Percentiles rank a stretch among this genome's conserved stretches.
Conservation (phyloP, 2,888 invertebrate species). For the Apodemia duryi region DNA sequence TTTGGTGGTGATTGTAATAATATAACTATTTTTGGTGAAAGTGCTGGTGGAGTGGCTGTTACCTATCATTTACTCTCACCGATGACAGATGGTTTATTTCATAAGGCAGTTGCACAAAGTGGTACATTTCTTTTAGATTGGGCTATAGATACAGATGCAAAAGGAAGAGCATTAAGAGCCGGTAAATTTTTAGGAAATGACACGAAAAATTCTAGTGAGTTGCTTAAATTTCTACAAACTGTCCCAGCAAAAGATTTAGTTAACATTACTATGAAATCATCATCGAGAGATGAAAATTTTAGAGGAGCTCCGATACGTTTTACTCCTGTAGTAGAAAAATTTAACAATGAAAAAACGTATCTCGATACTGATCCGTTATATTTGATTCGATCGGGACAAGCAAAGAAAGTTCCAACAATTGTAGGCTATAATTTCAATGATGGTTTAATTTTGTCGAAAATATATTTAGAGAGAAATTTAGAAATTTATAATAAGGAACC, state of each 20-base stretch:
- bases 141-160: conserved; percentile 26
- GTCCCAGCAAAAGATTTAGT: conserved; percentile 44
- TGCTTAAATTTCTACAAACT: conserved; percentile 43
- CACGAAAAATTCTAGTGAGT: conserved; percentile 41
- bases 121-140: too few relatives aligned
- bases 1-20: too few relatives aligned
- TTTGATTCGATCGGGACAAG: conserved; percentile 39
- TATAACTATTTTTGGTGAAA: too few relatives aligned
- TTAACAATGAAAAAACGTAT: conserved; percentile 43
- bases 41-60: too few relatives aligned
- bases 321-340: conserved; percentile 49
- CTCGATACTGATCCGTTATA: conserved; percentile 44
- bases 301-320: conserved; percentile 50
- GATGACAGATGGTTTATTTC: too few relatives aligned
- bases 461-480: conserved; percentile 32
- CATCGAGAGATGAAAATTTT: conserved; percentile 44
- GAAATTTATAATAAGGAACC: conserved; percentile 34
- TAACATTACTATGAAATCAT: conserved; percentile 39
- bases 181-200: conserved; percentile 51
- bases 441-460: conserved; percentile 32
- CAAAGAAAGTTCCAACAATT: conserved; percentile 47
- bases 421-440: conserved; percentile 48
- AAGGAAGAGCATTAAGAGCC: conserved; percentile 46
- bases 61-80: too few relatives aligned
- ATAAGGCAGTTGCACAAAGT: too few relatives aligned